Conservation (phyloP, 2,113 vertebrate genomes). For the Panthera tigris region DNA sequence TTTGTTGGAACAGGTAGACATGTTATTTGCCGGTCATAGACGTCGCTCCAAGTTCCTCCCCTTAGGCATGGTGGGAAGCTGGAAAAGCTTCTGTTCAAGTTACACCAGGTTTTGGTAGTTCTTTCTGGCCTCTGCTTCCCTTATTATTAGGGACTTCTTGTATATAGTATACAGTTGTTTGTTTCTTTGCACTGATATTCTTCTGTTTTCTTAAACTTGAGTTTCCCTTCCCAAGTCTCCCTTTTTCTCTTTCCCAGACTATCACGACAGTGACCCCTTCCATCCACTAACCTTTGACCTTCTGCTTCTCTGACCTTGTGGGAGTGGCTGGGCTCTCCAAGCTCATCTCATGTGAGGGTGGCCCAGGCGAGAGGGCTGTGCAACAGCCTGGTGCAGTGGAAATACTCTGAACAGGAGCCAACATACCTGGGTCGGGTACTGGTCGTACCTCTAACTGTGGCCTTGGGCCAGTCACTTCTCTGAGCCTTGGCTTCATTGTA, state of each 20-base stretch:
- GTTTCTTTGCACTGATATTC: background rate
- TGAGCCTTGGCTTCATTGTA: background rate
- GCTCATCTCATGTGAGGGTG: conserved; percentile 5
- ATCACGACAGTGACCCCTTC: background rate
- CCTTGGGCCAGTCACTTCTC: conserved; percentile 63
- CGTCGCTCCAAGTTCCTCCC: background rate
- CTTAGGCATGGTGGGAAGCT: background rate
- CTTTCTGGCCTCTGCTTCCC: background rate
- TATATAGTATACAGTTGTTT: background rate
- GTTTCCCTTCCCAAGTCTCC: background rate
- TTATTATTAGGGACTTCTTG: background rate
- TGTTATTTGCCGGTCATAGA: background rate
- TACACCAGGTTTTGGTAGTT: background rate
- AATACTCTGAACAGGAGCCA: background rate
- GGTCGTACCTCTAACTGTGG: conserved; percentile 16
- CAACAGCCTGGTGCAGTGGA: background rate
- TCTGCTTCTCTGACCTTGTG: conserved; percentile 23
- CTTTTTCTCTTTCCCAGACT: conserved; percentile 1
- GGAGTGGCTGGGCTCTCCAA: background rate
- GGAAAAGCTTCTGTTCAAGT: background rate
- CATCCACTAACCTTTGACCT: background rate
- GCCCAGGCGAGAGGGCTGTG: background rate
- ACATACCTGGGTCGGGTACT: background rate
- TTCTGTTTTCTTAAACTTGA: conserved; percentile 35
- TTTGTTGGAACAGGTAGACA: conserved; percentile 16